Base-by-base conservation (phyloP, 2,797 vertebrate species). In the Sylvia borin region DNA sequence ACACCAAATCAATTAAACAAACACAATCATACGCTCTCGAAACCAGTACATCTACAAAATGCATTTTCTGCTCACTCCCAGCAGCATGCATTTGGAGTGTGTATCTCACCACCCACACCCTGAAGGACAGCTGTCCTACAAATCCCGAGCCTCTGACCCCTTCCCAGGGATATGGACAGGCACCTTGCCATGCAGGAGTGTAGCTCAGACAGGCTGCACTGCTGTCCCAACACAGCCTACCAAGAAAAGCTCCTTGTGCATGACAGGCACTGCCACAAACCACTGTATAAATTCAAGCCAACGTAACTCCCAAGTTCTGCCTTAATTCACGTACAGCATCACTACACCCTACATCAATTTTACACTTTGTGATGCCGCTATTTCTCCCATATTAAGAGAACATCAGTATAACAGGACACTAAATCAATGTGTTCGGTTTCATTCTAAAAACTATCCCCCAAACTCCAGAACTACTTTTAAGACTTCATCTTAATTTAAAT, bases 1-100 rank as follows among this genome's bases (percentile, higher is more conserved):
- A 72, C 26, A 58, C 43, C 60, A 71, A 90, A 75, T 26, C 92
- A 36, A 92, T 77, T 80, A 64, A 66, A 72, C n/a, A 83, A 68
- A 86, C 16, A 74, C 22, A 58, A 27, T 21, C 2, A 1, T 36
- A 36, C 7, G 34, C 38, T 71, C 57, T 29, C 2, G 0, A 54
- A 90, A 83, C 17, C 3, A 24, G 21, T 2, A 78, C 34, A 38
- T 55, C 62, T 55, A 45, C 34, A 62, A 53, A 75, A 57, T 0
- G 24, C 7, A 17, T 79, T 53, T 75, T 60, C 43, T 66, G 55
- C 64, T 64, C 29, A 0, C 11, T 72, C n/a, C 26, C 70, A 78
- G 82, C 72, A 75, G 16, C 3, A 0, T 1, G 11, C 20, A 26
- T 31, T 47, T 36, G 21, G 73, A 78, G 38, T 0, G 5, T 6